A percentile compares a stretch with the other conserved stretches of the same genome.
phyloP scores from a whole-genome alignment of 2,797 vertebrate species.

The Hirundo rustica region DNA sequence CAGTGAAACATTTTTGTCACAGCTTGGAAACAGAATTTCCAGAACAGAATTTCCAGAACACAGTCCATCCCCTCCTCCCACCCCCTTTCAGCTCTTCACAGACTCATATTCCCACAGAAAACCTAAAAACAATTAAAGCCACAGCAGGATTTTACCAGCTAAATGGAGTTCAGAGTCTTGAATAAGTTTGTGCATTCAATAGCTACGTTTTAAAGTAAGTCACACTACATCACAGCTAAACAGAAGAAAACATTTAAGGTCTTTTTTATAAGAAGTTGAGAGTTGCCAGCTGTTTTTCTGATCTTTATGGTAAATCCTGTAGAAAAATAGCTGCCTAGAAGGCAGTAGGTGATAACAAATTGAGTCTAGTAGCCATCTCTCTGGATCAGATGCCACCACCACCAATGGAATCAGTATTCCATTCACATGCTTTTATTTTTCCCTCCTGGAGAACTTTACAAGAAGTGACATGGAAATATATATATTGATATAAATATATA shows the following conservation, averaged over 20 bases:
- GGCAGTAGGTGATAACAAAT: conserved; percentile 47
- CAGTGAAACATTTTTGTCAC: not conserved
- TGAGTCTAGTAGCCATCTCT: conserved; percentile 18
- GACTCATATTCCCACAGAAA: not conserved
- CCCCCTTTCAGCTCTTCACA: not conserved
- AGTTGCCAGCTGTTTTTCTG: conserved; percentile 69
- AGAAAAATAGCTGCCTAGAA: conserved; percentile 61
- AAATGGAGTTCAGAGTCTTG: conserved; percentile 18
- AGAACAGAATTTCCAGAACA: not conserved
- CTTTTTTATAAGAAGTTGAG: conserved; percentile 61
- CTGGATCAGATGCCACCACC: conserved; percentile 52
- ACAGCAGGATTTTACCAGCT: conserved; percentile 28
- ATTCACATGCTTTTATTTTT: conserved; percentile 40
- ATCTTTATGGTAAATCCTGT: conserved; percentile 52
- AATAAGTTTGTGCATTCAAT: not conserved
- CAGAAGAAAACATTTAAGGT: conserved; percentile 38
- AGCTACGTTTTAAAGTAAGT: not conserved
- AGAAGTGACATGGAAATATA: conserved; percentile 50
- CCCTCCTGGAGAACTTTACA: conserved; percentile 57
- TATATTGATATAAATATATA: not conserved
- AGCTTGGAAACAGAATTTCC: not conserved
- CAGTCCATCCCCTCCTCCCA: not conserved
- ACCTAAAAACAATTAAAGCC: conserved; percentile 9
- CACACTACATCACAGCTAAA: conserved; percentile 10
- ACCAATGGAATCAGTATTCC: conserved; percentile 55